Conservation (phyloP, 2,888 invertebrate species). For the Scrobipalpa atriplicella region DNA sequence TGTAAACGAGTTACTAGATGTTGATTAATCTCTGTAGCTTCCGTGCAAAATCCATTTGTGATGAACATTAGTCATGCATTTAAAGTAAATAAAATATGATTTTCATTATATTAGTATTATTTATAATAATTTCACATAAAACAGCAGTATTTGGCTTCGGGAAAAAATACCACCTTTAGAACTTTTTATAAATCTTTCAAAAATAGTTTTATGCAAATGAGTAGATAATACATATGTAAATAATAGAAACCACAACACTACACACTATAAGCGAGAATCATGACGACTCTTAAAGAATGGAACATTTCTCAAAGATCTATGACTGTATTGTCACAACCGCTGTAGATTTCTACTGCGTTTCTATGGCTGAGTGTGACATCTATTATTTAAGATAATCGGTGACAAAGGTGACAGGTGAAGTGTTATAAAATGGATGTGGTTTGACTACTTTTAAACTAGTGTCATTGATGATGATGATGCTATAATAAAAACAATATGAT, state of each 20-base stretch:
- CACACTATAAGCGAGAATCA: background rate
- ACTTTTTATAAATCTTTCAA: too few relatives aligned
- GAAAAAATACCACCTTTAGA: too few relatives aligned
- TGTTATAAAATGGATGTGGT: background rate
- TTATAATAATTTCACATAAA: too few relatives aligned
- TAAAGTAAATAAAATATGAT: too few relatives aligned
- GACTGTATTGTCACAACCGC: background rate
- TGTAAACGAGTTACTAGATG: too few relatives aligned
- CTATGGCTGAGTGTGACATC: background rate
- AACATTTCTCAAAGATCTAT: conserved; percentile 1
- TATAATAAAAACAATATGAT: background rate
- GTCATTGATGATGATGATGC: background rate
- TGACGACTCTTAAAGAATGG: background rate
- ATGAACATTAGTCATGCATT: too few relatives aligned
- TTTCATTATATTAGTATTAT: too few relatives aligned
- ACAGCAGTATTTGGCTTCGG: too few relatives aligned
- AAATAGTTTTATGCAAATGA: too few relatives aligned
- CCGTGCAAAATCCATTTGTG: too few relatives aligned
- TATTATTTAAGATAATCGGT: conserved; percentile 20
- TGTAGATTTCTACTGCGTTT: background rate
- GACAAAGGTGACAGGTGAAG: conserved; percentile 16
- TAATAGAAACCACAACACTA: background rate
- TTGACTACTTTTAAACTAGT: background rate
- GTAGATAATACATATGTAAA: too few relatives aligned
- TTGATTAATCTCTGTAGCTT: too few relatives aligned